phyloP scores from a whole-genome alignment of 2,797 vertebrate genomes.

The Adrianichthys oophorus region DNA sequence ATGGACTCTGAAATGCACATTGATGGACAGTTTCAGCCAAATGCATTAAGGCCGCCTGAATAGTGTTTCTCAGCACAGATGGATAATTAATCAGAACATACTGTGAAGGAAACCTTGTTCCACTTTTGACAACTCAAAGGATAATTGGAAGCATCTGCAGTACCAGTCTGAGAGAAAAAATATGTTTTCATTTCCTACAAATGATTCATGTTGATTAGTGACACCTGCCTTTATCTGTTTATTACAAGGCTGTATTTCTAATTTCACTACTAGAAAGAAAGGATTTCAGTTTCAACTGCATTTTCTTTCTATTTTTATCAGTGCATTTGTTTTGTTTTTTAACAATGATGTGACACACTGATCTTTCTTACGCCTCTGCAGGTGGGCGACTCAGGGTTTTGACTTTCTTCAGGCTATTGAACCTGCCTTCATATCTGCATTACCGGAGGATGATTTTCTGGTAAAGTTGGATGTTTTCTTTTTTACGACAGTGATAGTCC shows the following conservation, averaged over 20 bases:
- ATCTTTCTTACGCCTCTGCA: conserved; percentile 53
- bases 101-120: not conserved
- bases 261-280: not conserved
- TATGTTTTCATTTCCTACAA: too few species aligned
- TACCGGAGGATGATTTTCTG: conserved; percentile 98
- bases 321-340: not conserved
- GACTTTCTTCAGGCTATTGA: conserved; percentile 99
- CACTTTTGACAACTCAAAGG: too few species aligned
- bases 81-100: not conserved
- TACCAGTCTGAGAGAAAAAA: too few species aligned
- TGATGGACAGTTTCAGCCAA: too few species aligned
- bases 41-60: not conserved
- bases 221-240: too few species aligned
- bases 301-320: not conserved
- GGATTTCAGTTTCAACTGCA: not conserved
- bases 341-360: not conserved
- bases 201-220: too few species aligned
- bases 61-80: not conserved
- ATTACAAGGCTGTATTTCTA: too few species aligned
- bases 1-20: too few species aligned
- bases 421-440: conserved; percentile 94
- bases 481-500: not conserved
- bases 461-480: conserved; percentile 69
- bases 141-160: too few species aligned
- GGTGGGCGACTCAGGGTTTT: conserved; percentile 99